Base-by-base conservation (phyloP, 1,140 invertebrate species). In the Drosophila aff. region DNA sequence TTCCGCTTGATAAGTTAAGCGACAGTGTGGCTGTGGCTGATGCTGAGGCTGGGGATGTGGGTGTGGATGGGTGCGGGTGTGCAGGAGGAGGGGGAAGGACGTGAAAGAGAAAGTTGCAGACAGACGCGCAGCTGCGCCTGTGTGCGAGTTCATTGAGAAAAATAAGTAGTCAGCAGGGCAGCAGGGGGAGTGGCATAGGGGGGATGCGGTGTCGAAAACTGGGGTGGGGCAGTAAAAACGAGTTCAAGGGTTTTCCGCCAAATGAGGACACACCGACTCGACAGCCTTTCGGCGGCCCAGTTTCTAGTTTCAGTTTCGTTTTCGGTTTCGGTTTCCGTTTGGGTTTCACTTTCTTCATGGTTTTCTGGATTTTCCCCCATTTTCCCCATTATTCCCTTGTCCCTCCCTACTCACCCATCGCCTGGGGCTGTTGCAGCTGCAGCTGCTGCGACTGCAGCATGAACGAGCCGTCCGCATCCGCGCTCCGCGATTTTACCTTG, bases 91-190 rank as follows among this genome's bases (percentile, higher is more conserved):
- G 36, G 33, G 38, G 46, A 33, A 11, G 15, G 28, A 15, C 47
- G 26, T 13, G 46, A 55, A 36, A 60, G 47, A 53, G 60, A 49
- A 38, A 68, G 55, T 63, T 60, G 33, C 41, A 73, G 61, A 55
- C 79, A 67, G 63, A 73, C 64, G 66, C 66, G 52, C 52, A 75
- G 31, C 77, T 81, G 73, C 60, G 62, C 67, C 66, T 83, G 73
- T 87, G 77, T 84, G 76, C 57, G 89, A 91, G 73, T 91, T 91
- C 89, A 91, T 91, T 91, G 89, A 91, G 89, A 84, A 91, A 91
- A 91, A 87, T 84, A 81, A 68, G 69, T 63, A 74, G 73, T 68
- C 65, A 67, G 63, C 66, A 62, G 71, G 67, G 40, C 53, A 40
- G 57, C 64, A 28, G 38, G 43, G 47, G 52, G 71, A 11, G 38